Evolutionary conservation across 2,888 invertebrate genomes (phyloP), one percentile per base, ranked within the genome.

Genomic region (Uropetala carovei): DNA sequence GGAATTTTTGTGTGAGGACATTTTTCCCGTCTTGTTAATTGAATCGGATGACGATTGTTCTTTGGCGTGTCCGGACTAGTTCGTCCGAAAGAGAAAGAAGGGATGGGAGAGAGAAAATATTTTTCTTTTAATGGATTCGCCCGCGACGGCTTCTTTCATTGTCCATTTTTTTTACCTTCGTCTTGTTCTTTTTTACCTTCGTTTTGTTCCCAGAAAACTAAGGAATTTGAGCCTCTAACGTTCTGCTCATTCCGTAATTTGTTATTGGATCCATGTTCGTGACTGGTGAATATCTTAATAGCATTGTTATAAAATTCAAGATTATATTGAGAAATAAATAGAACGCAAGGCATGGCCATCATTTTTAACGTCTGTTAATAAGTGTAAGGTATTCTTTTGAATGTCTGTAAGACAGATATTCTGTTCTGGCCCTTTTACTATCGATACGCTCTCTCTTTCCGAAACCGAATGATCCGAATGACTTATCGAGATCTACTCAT

Each of bases 11-110:
- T 89, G 89, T 64, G 64, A 43, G 89, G 89, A 89, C 89, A 89
- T 89, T 89, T 89, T 89, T 64, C 89, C 89, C 89, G 30, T 89
- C 89, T 89, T 68, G 89, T 89, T 89, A 89, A 89, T 89, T 89
- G 89, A 89, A 89, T 89, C 89, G 64, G 64, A 89, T 89, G 89
- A 89, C 89, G 89, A 89, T 89, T 89, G 89, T 89, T 89, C 89
- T 57, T 43, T 57, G 56, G 60, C 64, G 64, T 89, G 89, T 89
- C 68, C 64, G 60, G 89, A 68, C 27, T 27, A 75, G 27, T 75
- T 27, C 13, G 13, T 75, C 75, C 75, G 27, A 43, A 43, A 43
- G 43, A 43, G 43, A 43, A 43, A 43, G 5, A 5, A 5, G 43
- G 43, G 1, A 5, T 1, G 68, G n/a, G 4, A 64, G n/a, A 75